These are phyloP conservation scores for Alouatta palliata DNA, from an alignment of 2,113 vertebrate species.

Conservation along the genomic window DNA sequence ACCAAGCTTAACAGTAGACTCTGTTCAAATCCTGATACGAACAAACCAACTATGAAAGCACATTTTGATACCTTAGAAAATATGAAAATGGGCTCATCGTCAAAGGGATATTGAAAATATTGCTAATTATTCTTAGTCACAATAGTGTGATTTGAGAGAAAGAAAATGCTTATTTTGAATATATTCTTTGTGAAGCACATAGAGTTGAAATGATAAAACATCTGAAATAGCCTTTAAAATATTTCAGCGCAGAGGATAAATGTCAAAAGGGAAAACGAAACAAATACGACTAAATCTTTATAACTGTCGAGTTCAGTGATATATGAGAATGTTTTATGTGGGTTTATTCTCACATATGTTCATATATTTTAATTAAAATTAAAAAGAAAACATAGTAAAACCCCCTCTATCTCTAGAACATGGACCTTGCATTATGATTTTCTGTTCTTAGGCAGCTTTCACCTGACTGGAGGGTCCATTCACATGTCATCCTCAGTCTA, in stretches of 20 bases:
- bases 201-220: neutral
- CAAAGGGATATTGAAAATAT: neutral
- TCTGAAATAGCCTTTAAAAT: neutral
- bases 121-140: neutral
- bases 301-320: neutral
- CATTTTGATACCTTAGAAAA: neutral
- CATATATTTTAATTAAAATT: neutral
- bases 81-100: neutral
- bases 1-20: neutral
- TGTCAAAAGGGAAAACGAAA: neutral
- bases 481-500: rapidly evolving
- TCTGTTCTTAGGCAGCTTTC: neutral
- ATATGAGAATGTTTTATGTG: neutral
- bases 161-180: neutral
- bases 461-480: neutral
- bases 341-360: neutral
- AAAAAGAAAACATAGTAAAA: neutral
- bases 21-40: neutral
- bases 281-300: neutral
- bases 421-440: neutral
- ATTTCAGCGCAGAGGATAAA: neutral
- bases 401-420: rapidly evolving
- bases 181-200: neutral
- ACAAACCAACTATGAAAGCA: neutral
- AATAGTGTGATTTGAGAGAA: neutral